phyloP scores from a whole-genome alignment of 2,113 vertebrate genomes.

The Pterocles orientalis region DNA sequence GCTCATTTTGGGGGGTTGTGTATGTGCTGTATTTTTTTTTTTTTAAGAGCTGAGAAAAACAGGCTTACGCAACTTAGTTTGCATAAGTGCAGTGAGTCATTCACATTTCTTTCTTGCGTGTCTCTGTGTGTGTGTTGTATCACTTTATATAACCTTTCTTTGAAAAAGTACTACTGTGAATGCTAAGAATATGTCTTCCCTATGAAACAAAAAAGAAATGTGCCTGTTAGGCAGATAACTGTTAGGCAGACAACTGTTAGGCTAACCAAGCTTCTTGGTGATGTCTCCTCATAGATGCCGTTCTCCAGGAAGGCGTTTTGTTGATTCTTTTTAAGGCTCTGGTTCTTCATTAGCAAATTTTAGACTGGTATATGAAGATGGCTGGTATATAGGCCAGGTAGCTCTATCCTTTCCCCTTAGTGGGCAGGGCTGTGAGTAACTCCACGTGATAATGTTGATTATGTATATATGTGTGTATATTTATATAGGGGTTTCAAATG shows the following conservation, averaged over 20 bases:
- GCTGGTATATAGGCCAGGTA: background rate
- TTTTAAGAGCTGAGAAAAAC: slow-evolving; percentile 59
- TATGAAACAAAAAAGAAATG: background rate
- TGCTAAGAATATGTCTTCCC: slow-evolving; percentile 5
- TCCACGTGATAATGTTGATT: background rate
- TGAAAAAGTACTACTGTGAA: slow-evolving; percentile 22
- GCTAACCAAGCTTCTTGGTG: background rate
- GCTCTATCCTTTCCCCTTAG: background rate
- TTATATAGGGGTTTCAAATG: background rate
- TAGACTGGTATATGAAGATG: background rate
- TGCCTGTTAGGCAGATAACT: background rate
- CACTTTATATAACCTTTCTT: slow-evolving; percentile 45
- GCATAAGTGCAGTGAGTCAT: slow-evolving; percentile 71
- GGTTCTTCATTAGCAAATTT: background rate
- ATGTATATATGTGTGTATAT: background rate
- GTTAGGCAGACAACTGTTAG: background rate
- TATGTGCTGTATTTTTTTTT: background rate
- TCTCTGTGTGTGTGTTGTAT: slow-evolving; percentile 37
- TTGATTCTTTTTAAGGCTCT: background rate
- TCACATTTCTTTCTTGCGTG: slow-evolving; percentile 47
- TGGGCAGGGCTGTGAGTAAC: background rate
- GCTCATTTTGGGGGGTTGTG: slow-evolving; percentile 22
- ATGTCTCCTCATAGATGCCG: background rate
- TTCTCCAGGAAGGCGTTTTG: background rate
- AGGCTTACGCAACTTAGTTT: slow-evolving; percentile 68